Evolutionary conservation across 1,140 invertebrate genomes (phyloP).

Genomic region (Drosophila simulans): DNA sequence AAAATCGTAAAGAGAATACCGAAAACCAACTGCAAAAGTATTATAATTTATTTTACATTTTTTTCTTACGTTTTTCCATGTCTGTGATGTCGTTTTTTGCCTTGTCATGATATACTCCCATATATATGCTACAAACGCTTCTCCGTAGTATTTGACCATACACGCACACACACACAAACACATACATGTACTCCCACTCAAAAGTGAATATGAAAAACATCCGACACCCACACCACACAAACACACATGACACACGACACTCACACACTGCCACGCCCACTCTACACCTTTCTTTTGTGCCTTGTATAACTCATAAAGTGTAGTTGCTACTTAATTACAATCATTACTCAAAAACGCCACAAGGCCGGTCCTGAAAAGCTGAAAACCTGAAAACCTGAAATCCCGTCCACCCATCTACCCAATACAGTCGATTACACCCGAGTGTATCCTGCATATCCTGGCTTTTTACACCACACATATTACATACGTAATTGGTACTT

Average conservation of each 20-base stretch:
- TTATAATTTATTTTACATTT: slow-evolving; percentile 70
- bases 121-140: slow-evolving; percentile 64
- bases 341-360: slow-evolving; percentile 76
- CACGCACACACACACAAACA: slow-evolving; percentile 27
- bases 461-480: slow-evolving; percentile 39
- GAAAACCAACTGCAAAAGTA: slow-evolving; percentile 68
- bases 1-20: slow-evolving; percentile 52
- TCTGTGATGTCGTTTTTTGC: slow-evolving; percentile 72
- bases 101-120: slow-evolving; percentile 72
- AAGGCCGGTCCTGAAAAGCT: slow-evolving; percentile 36
- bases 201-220: slow-evolving; percentile 11
- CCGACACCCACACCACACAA: slow-evolving; percentile 8
- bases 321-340: slow-evolving; percentile 81
- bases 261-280: slow-evolving; percentile 44
- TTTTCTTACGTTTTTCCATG: slow-evolving; percentile 54
- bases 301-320: slow-evolving; percentile 75
- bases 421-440: slow-evolving; percentile 27
- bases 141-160: slow-evolving; percentile 56
- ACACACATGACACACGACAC: slow-evolving; percentile 23
- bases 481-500: slow-evolving; percentile 60
- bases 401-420: neutral
- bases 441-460: slow-evolving; percentile 52
- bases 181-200: neutral
- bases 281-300: slow-evolving; percentile 71
- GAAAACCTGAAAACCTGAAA: neutral